Base-by-base conservation (phyloP, 1,140 invertebrate species). In the Drosophila miranda region DNA sequence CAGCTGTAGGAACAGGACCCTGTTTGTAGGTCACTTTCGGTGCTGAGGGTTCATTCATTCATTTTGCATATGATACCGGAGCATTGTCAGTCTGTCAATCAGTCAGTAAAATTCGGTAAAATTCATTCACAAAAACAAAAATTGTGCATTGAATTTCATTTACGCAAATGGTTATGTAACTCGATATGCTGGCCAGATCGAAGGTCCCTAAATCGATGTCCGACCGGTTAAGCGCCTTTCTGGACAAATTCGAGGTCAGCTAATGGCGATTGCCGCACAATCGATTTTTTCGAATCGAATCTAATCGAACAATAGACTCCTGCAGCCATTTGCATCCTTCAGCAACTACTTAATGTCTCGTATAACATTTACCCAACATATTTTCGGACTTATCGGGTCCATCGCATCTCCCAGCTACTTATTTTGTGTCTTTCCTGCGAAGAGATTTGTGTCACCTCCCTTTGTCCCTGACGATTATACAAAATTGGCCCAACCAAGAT, bases 371-470 rank as follows among this genome's bases (percentile, higher is more conserved):
- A 28, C 19, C 6, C 13, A 38, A 41, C 60, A 60, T 38, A 62
- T 63, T 42, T 70, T 51, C 16, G 6, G 49, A 23, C 49, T 42
- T 68, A 68, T 68, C 45, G 50, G 54, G n/a, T 8, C 7, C 41
- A n/a, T 4, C 30, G 41, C 64, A 68, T 68, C 64, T 34, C 14
- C 23, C 49, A 23, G 43, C 11, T 48, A 46, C 56, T 50, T 52
- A 34, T 55, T 61, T 41, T 58, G 44, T 56, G 41, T 57, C 13
- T 73, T 84, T 84, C 81, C 56, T 26, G 42, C 16, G 68, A 84
- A 86, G 42, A 45, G 80, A 84, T 86, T 86, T 86, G 74, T 76
- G 77, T 86, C 81, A 86, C 81, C 77, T 77, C 45, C 38, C 34
- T 45, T 53, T 69, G 58, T 53, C 67, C 50, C 21, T 19, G 44